phyloP scores from a whole-genome alignment of 2,888 invertebrate species.

The Meta bourneti region DNA sequence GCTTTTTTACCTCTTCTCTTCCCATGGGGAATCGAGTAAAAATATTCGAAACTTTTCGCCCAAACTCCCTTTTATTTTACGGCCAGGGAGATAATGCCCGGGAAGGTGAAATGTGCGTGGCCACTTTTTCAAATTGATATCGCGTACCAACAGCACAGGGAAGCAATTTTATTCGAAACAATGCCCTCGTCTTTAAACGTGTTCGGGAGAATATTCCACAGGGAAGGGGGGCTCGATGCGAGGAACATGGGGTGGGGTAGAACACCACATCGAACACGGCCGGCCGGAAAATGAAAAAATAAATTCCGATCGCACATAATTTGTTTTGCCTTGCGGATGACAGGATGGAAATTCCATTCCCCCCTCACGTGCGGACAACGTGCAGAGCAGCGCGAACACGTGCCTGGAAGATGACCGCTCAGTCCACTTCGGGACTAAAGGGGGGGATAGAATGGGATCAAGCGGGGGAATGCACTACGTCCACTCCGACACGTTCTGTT shows the following conservation, averaged over 20 bases:
- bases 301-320: conserved; percentile 50
- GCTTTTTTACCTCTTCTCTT: no score
- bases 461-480: neutral
- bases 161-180: conserved; percentile 41
- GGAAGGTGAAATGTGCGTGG: neutral
- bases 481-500: neutral
- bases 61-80: no score
- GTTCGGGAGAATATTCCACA: neutral
- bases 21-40: no score
- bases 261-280: neutral
- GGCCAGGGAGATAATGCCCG: no score
- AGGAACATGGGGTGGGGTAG: no score
- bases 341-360: neutral
- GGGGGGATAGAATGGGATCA: conserved; percentile 38
- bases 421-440: neutral
- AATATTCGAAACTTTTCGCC: no score
- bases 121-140: conserved; percentile 29
- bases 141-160: neutral
- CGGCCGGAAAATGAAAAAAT: neutral
- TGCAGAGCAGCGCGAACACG: no score
- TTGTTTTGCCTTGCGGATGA: conserved; percentile 47
- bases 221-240: neutral
- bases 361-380: neutral
- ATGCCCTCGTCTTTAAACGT: neutral
- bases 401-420: no score